Evolutionary conservation across 2,113 vertebrate genomes (phyloP).

Genomic region (Epinephelus cyanopodus): DNA sequence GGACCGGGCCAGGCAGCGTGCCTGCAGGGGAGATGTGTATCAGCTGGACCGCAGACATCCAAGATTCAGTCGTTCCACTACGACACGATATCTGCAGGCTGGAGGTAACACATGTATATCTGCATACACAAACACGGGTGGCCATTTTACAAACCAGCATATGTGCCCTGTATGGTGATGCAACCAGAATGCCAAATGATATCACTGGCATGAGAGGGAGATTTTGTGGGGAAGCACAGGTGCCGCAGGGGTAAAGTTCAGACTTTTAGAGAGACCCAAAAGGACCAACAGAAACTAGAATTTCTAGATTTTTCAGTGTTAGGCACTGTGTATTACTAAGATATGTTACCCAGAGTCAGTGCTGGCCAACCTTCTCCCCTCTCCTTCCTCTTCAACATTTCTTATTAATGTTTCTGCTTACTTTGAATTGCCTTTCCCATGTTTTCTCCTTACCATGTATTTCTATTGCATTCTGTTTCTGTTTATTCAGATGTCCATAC

Average conservation of each 20-base stretch:
- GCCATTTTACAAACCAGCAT: neutral
- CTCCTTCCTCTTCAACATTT: neutral
- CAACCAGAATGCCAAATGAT: neutral
- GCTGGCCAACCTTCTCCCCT: neutral
- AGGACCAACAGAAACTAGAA: neutral
- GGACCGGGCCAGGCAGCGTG: neutral
- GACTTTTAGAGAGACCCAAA: neutral
- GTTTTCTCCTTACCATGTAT: neutral
- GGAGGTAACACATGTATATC: neutral
- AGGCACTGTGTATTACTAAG: neutral
- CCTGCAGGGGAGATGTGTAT: conserved; percentile 12
- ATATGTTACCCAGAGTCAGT: neutral
- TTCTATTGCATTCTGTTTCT: neutral
- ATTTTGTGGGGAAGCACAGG: neutral
- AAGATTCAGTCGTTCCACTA: conserved; percentile 6
- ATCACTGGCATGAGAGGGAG: neutral
- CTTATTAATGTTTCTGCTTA: neutral
- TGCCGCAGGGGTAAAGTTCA: neutral
- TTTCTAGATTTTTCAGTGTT: neutral
- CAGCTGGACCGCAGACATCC: neutral
- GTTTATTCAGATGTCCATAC: neutral
- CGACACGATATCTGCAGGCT: conserved; percentile 14
- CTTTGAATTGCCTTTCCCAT: neutral
- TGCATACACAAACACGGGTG: neutral
- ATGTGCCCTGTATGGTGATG: too few species aligned